Evolutionary conservation across 2,797 vertebrate genomes (phyloP).

Genomic region (Hybognathus amarus): DNA sequence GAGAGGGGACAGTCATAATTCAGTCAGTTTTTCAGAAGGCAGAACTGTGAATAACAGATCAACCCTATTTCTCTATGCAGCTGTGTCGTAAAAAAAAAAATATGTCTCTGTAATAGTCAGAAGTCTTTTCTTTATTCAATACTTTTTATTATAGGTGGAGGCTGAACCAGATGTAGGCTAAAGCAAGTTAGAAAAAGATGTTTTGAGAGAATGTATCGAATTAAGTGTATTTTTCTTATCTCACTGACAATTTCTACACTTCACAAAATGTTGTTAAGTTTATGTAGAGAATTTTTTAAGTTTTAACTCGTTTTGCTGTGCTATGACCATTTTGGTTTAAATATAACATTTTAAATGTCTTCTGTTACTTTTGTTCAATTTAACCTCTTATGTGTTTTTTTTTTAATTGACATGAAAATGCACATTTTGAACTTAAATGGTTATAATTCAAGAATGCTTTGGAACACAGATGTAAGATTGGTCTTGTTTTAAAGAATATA

Average conservation of each 20-base stretch:
- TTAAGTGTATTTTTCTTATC: not conserved
- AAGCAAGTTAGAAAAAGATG: not conserved
- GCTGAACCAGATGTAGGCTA: not conserved
- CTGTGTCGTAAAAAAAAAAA: not conserved
- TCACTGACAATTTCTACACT: not conserved
- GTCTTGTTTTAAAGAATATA: no score
- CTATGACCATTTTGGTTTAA: no score
- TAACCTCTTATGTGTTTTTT: no score
- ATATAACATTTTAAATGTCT: no score
- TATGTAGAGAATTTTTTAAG: not conserved
- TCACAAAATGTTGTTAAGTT: not conserved
- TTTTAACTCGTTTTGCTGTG: not conserved
- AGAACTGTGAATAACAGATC: slow-evolving; percentile 10
- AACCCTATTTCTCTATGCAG: not conserved
- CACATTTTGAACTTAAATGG: no score
- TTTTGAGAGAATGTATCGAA: not conserved
- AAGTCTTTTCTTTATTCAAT: not conserved
- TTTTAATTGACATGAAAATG: no score
- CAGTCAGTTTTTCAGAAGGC: not conserved
- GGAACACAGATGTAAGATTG: no score
- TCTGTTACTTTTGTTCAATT: no score
- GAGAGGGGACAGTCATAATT: no score
- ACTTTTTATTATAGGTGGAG: not conserved
- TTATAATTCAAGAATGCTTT: no score
- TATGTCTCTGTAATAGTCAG: not conserved